Evolutionary conservation across 2,113 vertebrate genomes (phyloP), one percentile per base, ranked within the genome.

Genomic region (Anolis carolinensis): DNA sequence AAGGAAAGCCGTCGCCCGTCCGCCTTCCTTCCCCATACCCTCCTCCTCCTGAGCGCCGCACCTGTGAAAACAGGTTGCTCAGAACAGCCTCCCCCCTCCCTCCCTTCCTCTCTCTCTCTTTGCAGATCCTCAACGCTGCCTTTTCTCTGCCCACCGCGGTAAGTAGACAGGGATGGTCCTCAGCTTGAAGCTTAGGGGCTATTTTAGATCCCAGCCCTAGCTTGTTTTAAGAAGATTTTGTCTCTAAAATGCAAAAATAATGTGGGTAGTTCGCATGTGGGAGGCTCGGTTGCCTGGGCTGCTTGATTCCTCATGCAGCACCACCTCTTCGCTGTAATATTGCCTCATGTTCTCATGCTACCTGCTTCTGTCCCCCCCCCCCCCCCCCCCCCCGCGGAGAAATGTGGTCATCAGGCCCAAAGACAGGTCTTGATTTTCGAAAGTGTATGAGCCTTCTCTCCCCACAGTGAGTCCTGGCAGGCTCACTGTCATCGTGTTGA

Each of bases 91-190:
- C 84, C 2, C 2, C 1, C 14, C 36, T 16, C 6, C 5, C 30
- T 27, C 14, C 7, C 16, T 48, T 10, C 11, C 20, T 27, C 32
- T 84, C 85, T 20, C 91, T 88, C 92, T 8, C 48, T 67, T n/a
- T 68, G 25, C 94, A 87, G 88, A 78, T 86, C 88, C 93, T 85
- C 77, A 73, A 84, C 89, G 59, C 85, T 84, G 92, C 88, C 91
- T 44, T 88, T 90, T 83, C 88, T 86, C 90, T 88, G 90, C 92
- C 90, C 81, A 48, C 88, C 93, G 90, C 88, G 91, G 96, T 97
- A 84, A 96, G 96, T 96, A 90, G 77, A 13, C 86, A 8, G 73
- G 87, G 76, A 34, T 50, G 36, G 21, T 73, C 27, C 73, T 88
- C 79, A 89, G 81, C 59, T 48, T 25, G 90, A 30, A 63, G 73